A percentile compares a stretch with the other conserved stretches of the same genome.
Conservation (phyloP, 1,140 invertebrate species). For the Drosophila obscura region DNA sequence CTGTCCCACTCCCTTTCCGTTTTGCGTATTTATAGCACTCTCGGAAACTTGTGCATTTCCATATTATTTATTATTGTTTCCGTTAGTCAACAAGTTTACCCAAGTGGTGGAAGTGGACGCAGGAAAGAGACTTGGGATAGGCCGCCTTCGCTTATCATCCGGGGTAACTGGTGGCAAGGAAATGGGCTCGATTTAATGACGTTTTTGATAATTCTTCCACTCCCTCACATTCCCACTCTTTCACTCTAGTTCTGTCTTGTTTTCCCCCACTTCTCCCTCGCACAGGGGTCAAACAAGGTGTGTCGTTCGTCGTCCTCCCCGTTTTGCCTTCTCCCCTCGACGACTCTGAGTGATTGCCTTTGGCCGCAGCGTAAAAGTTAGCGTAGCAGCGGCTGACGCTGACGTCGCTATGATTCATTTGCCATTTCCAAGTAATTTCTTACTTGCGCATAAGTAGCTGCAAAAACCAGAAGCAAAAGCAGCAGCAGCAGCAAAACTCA, state of each 20-base stretch:
- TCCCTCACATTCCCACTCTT: background rate
- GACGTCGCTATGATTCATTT: constrained; percentile 52
- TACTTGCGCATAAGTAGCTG: constrained; percentile 29
- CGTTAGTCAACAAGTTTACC: constrained; percentile 62
- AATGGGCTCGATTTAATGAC: constrained; percentile 73
- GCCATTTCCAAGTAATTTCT: constrained; percentile 57
- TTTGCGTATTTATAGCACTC: constrained; percentile 53
- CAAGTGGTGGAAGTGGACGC: background rate
- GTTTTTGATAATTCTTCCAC: constrained; percentile 47
- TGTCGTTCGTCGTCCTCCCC: constrained; percentile 20
- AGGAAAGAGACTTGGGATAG: constrained; percentile 33
- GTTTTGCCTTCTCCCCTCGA: background rate
- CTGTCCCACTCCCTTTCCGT: constrained; percentile 1
- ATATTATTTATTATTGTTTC: constrained; percentile 67
- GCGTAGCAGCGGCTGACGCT: constrained; percentile 2
- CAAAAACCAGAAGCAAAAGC: background rate
- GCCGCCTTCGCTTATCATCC: constrained; percentile 39
- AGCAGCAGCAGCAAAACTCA: too few relatives aligned
- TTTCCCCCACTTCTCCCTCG: background rate
- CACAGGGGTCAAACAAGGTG: constrained; percentile 43
- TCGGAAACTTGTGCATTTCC: constrained; percentile 54
- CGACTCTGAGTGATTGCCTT: constrained; percentile 63
- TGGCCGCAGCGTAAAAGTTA: constrained; percentile 20
- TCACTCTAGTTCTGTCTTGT: background rate
- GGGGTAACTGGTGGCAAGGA: constrained; percentile 34